Conservation (phyloP, 2,113 vertebrate genomes). For the Axis porcinus region DNA sequence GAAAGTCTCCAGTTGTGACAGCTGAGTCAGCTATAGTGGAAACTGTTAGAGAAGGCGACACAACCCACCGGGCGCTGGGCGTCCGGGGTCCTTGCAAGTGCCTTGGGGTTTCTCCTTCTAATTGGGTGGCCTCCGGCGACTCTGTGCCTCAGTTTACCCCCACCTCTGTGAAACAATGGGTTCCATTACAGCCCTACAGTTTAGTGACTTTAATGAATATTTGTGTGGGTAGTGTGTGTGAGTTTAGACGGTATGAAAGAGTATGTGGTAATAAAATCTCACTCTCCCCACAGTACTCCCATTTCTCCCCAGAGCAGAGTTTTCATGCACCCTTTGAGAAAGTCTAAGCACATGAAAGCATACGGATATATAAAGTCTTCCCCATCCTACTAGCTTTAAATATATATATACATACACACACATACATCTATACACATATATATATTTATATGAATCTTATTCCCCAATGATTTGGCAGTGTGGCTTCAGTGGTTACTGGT, state of each 20-base stretch:
- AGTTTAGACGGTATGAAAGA: not conserved
- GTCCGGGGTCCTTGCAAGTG: not conserved
- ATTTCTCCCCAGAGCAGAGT: not conserved
- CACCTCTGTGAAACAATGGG: not conserved
- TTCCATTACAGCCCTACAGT: not conserved
- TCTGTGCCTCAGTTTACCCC: conserved; percentile 12
- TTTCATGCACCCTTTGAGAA: not conserved
- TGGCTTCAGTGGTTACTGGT: not conserved
- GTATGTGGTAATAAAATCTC: not conserved
- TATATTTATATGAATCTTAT: not conserved
- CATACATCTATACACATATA: fast-evolving
- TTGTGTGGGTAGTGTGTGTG: not conserved
- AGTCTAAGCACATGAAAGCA: not conserved
- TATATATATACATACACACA: not conserved
- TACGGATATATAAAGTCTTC: not conserved
- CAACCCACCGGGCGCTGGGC: fast-evolving
- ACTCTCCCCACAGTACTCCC: not conserved
- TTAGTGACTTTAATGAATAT: not conserved
- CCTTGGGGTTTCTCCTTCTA: not conserved
- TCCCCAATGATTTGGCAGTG: not conserved
- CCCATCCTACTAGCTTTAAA: not conserved
- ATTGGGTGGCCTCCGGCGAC: conserved; percentile 37
- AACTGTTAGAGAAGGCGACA: not conserved
- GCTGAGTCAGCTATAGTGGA: conserved; percentile 43
- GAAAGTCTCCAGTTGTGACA: conserved; percentile 66